A percentile compares a stretch with the other conserved stretches of the same genome.
phyloP scores from a whole-genome alignment of 2,888 invertebrate genomes.

The Orthosia incerta region DNA sequence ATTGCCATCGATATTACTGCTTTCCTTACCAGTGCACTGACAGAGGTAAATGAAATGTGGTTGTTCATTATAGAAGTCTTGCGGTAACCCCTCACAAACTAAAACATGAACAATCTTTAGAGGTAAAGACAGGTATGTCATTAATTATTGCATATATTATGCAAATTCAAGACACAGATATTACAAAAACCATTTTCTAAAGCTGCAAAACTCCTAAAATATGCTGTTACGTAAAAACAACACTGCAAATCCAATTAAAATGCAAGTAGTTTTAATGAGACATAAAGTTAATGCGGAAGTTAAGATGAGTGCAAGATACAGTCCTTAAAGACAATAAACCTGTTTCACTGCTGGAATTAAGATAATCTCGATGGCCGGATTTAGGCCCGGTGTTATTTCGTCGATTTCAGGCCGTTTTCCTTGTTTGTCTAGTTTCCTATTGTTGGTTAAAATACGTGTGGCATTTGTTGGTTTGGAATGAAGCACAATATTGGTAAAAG shows the following conservation, averaged over 20 bases:
- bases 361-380: constrained; percentile 59
- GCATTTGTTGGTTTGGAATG: constrained; percentile 13
- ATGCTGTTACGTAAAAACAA: neutral
- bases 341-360: constrained; percentile 59
- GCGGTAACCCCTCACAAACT: neutral
- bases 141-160: neutral
- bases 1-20: neutral
- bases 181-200: neutral
- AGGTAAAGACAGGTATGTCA: too few relatives aligned
- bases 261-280: constrained; percentile 59
- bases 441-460: constrained; percentile 32
- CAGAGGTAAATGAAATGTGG: neutral
- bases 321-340: constrained; percentile 59
- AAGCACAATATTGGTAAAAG: constrained; percentile 19
- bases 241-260: constrained; percentile 57
- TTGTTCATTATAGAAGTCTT: neutral
- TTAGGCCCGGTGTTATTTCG: constrained; percentile 24
- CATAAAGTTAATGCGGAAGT: constrained; percentile 55
- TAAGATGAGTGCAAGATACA: constrained; percentile 61
- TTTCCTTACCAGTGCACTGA: neutral
- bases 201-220: neutral
- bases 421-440: constrained; percentile 31
- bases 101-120: neutral
- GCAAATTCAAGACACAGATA: neutral
- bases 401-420: constrained; percentile 45